Base-by-base conservation (phyloP, 1,140 invertebrate genomes). In the Anagrus nilaparvatae region DNA sequence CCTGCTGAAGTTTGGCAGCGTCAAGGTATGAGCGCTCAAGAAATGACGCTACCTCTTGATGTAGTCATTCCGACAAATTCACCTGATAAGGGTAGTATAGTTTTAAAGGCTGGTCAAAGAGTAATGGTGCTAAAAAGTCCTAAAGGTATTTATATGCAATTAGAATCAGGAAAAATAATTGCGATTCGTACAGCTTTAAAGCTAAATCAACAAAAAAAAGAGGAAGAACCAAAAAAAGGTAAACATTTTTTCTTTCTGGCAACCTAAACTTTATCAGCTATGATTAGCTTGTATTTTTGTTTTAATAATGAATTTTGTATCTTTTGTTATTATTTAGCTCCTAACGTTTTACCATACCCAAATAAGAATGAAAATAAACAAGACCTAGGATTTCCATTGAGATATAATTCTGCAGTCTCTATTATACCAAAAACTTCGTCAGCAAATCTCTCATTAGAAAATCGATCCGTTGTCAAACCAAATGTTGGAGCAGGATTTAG, bases 121-220 rank as follows among this genome's bases (percentile, higher is more conserved):
- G 88, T 97, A 0, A 83, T 94, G 74, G 87, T 97, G 3, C 72
- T 97, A 2, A 93, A 93, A 60, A 94, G 89, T 13, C 84, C 88
- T 0, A 94, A 94, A 67, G 92, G 91, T 23, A 92, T 96, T 44
- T 96, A 95, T 62, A 89, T 97, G 78, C 85, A 94, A 49, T 69
- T 94, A 17, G 87, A 90, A 57, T 90, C 89, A 55, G 89, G 90
- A n/a, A 93, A 93, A 70, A 92, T 96, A 43, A 93, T 95, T 55
- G 89, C 91, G n/a, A 93, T 95, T 44, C 76, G 85, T 50, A 84
- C 82, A 0, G 79, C 81, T 0, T 75, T 82, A 18, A 84, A 84
- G 63, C 68, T 79, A 6, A 77, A 78, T 40, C 77, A 79, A 47
- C 77, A 78, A 57, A 71, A 72, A 19, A 69, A 72, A 17, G 71